These are phyloP conservation scores for Calephelis perditalis DNA, from an alignment of 2,888 invertebrate species.

Conservation along the genomic window DNA sequence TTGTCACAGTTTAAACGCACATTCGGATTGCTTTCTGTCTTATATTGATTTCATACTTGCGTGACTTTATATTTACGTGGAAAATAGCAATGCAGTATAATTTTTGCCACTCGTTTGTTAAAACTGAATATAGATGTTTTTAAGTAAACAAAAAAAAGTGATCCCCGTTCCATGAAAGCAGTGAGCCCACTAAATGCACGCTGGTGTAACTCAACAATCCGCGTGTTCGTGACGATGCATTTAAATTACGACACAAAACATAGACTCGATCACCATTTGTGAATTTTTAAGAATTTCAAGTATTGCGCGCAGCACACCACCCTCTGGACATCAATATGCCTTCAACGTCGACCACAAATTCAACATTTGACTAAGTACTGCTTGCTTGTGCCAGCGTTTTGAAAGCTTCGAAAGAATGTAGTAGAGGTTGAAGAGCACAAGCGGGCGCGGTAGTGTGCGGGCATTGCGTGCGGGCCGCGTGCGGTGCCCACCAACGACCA, in stretches of 20 bases:
- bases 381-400: background rate
- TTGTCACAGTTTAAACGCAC: too few relatives aligned
- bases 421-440: slow-evolving; percentile 23
- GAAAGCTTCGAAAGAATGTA: background rate
- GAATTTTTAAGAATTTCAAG: slow-evolving; percentile 54
- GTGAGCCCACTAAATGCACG: slow-evolving; percentile 69
- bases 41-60: too few relatives aligned
- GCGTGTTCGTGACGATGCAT: slow-evolving; percentile 61
- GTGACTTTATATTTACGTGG: too few relatives aligned
- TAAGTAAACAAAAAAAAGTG: slow-evolving; percentile 46
- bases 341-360: slow-evolving; percentile 27
- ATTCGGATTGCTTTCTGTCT: too few relatives aligned
- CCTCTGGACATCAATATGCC: slow-evolving; percentile 39
- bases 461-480: slow-evolving; percentile 77
- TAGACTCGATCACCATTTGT: slow-evolving; percentile 65
- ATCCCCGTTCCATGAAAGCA: slow-evolving; percentile 69
- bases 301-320: slow-evolving; percentile 59
- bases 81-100: too few relatives aligned
- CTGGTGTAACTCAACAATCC: slow-evolving; percentile 53
- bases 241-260: slow-evolving; percentile 50
- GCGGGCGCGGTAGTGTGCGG: slow-evolving; percentile 25
- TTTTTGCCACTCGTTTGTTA: too few relatives aligned
- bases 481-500: slow-evolving; percentile 79
- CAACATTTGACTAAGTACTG: background rate
- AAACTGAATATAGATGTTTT: slow-evolving; percentile 44